Evolutionary conservation across 2,888 invertebrate species (phyloP), one percentile per base, ranked within the genome.

Genomic region (Tenthredo mesomela): DNA sequence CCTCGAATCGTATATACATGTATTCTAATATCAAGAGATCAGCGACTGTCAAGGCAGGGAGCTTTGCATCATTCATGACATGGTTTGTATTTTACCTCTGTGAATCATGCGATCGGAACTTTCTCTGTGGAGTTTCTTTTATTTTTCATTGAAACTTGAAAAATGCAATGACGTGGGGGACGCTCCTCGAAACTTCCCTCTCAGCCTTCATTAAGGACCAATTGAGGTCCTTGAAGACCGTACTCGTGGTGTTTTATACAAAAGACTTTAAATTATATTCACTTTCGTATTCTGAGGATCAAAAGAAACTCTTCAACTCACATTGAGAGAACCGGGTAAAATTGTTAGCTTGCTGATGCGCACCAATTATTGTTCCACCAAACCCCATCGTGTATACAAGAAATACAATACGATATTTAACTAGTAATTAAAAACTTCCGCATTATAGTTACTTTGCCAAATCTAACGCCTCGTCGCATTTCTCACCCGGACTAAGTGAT

Each of bases 121-220:
- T 37, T 37, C 7, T 18, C 70, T n/a, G n/a, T n/a, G n/a, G 15
- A 33, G 33, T 33, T n/a, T 37, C 37, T 37, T 70, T 70, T 70
- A 70, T 70, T 70, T 70, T 70, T 15, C 70, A 70, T n/a, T 70
- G 5, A 37, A 70, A 70, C 37, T 70, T 37, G n/a, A 70, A 70
- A 70, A 70, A 70, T 70, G 70, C 70, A 70, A 70, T 70, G 75
- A 47, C 43, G 21, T 40, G 73, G 43, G 43, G 33, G 21, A 47
- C 47, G 43, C 43, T 75, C 18, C 47, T 43, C 21, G 47, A 15
- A 40, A 75, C 25, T 75, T 75, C 25, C 21, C 47, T 12, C 47
- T 75, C 75, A 75, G 47, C 25, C 47, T 75, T 75, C 75, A 47
- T 75, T 43, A 47, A 75, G 75, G 75, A 75, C 47, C 75, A 75